phyloP scores from a whole-genome alignment of 2,113 vertebrate species.

The Oriolus oriolus region DNA sequence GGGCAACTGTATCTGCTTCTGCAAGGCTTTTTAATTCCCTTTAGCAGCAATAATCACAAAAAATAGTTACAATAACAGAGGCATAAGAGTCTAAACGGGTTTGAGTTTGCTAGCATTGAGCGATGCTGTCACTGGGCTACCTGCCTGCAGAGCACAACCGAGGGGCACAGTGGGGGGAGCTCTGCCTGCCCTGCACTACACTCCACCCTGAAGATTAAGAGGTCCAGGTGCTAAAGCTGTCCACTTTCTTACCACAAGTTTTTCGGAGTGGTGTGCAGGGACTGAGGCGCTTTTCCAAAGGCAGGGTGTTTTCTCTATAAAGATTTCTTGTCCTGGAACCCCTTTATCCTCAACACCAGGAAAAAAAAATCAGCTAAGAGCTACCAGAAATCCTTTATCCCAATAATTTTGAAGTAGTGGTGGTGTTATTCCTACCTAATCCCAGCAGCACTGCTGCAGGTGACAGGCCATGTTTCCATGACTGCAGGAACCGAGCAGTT shows the following conservation, averaged over 20 bases:
- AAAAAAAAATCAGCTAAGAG: not conserved
- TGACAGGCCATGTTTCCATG: not conserved
- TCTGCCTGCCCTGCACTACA: fast-evolving
- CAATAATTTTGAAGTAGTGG: not conserved
- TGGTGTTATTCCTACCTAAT: not conserved
- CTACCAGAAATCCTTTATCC: not conserved
- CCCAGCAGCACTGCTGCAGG: not conserved
- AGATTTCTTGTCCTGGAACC: not conserved
- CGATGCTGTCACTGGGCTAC: not conserved
- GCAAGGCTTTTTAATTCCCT: not conserved
- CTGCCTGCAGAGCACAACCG: not conserved
- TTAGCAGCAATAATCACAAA: not conserved
- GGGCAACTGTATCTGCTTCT: not conserved
- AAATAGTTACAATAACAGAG: not conserved
- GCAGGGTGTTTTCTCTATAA: not conserved
- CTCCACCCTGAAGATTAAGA: not conserved
- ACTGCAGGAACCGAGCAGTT: not conserved
- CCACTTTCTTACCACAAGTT: not conserved
- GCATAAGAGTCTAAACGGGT: fast-evolving
- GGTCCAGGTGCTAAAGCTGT: not conserved
- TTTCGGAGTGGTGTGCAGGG: fast-evolving
- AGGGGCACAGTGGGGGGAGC: not conserved
- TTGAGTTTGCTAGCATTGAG: fast-evolving
- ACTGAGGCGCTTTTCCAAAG: not conserved
- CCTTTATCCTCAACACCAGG: not conserved